Conservation (phyloP, 2,797 vertebrate species). For the Xenops minutus region DNA sequence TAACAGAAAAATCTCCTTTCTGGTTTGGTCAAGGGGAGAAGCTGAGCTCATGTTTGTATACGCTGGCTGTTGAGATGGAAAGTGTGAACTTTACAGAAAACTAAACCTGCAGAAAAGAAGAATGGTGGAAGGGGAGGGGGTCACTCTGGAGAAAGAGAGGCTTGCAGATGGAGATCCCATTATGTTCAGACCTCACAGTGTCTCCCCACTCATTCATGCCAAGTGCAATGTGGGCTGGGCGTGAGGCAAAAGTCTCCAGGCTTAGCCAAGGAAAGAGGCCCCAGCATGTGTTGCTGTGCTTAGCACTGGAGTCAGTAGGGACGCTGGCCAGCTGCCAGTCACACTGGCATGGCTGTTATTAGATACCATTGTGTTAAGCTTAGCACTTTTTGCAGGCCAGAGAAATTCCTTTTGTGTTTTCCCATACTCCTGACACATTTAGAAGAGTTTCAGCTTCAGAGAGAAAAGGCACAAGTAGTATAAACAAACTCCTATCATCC, state of each 20-base stretch:
- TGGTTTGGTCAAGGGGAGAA: conserved; percentile 63
- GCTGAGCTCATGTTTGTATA: conserved; percentile 69
- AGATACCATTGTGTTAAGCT: conserved; percentile 56
- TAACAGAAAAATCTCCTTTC: conserved; percentile 45
- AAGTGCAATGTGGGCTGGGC: conserved; percentile 47
- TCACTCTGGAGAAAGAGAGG: conserved; percentile 60
- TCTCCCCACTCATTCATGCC: conserved; percentile 61
- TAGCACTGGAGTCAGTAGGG: neutral
- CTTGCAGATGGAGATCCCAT: conserved; percentile 80
- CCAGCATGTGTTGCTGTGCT: conserved; percentile 49
- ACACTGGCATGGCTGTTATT: conserved; percentile 53
- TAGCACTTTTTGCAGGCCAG: conserved; percentile 48
- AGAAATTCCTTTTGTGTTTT: conserved; percentile 58
- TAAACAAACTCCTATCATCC: neutral
- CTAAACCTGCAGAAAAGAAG: conserved; percentile 58
- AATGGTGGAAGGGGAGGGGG: conserved; percentile 9
- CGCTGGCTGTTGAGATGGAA: conserved; percentile 74
- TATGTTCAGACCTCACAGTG: conserved; percentile 72
- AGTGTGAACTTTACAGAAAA: conserved; percentile 77
- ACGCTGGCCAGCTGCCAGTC: conserved; percentile 38
- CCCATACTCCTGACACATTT: conserved; percentile 18
- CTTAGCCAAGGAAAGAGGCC: conserved; percentile 55
- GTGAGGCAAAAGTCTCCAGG: conserved; percentile 41
- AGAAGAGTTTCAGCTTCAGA: conserved; percentile 6
- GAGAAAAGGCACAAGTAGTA: neutral